Conservation (phyloP, 2,113 vertebrate genomes). For the Cavia aperea region DNA sequence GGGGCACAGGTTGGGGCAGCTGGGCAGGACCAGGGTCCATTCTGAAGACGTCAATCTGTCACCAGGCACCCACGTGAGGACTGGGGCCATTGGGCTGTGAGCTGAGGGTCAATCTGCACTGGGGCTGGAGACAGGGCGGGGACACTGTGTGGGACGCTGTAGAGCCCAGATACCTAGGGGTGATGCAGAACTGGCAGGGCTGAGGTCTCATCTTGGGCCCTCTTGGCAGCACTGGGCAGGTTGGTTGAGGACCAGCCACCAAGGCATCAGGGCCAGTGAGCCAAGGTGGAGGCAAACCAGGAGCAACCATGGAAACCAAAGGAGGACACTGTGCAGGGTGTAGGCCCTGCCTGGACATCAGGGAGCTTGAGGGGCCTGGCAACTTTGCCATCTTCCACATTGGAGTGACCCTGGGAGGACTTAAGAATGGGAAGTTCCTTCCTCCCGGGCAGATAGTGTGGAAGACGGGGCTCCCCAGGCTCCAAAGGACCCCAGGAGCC, state of each 20-base stretch:
- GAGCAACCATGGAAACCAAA: background rate
- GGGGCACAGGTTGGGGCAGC: background rate
- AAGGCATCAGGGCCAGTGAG: background rate
- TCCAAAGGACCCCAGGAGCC: background rate
- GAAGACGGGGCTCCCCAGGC: background rate
- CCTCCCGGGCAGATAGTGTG: background rate
- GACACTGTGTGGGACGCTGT: fast-evolving
- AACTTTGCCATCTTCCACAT: background rate
- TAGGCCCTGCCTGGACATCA: background rate
- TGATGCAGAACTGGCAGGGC: fast-evolving
- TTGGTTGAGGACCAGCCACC: background rate
- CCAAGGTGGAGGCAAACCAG: background rate
- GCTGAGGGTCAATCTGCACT: background rate
- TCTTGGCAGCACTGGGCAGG: background rate
- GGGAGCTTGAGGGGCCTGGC: background rate
- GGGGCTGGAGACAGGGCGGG: background rate
- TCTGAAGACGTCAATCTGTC: fast-evolving
- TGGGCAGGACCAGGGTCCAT: background rate
- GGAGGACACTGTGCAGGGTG: background rate
- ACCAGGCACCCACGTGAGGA: fast-evolving
- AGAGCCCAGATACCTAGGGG: no score
- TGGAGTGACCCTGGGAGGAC: background rate
- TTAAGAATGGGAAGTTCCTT: background rate
- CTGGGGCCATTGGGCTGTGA: fast-evolving
- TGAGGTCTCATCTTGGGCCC: background rate